Evolutionary conservation across 2,797 vertebrate species (phyloP), one percentile per base, ranked within the genome.

Genomic region (Xenopus petersii): DNA sequence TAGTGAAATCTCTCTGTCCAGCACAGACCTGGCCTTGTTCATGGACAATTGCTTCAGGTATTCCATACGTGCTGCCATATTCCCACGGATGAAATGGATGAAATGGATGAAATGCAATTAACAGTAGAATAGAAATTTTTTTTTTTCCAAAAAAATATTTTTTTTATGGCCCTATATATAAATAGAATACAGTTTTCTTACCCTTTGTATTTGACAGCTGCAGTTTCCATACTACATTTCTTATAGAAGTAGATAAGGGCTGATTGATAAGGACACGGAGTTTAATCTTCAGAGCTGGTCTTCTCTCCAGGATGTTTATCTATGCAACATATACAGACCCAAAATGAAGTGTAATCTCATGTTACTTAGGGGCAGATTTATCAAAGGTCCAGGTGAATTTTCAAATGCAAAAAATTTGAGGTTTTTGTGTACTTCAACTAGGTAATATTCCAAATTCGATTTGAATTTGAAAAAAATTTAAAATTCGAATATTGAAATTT

Each of bases 171-270:
- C 26, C 2, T 30, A 30, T 30, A 30, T 0, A 30, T 2, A 30
- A 30, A 30, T 2, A 30, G 4, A 30, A 4, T 2, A 30, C 26
- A 21, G 21, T 30, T 46, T 16, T 12, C 5, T 42, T 81, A 82
- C 82, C 79, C 59, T 83, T 82, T 26, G 64, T 56, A 62, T 83
- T 79, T 1, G 83, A 75, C 42, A 82, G 74, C 26, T 73, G 73
- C 5, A 84, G 42, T 58, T 69, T 80, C 81, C 82, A 83, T n/a
- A 70, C 54, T n/a, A 83, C 24, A 7, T 49, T 71, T 67, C 83
- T 77, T 55, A 84, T 55, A 13, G 78, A 64, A 12, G 65, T 62
- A 13, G 82, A 75, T 51, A 84, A 74, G 16, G 75, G 17, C 7
- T 82, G 80, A 48, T 84, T 84, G 26, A 83, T 79, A 33, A 84